Evolutionary conservation across 1,140 invertebrate species (phyloP).

Genomic region (Eumaeus atala): DNA sequence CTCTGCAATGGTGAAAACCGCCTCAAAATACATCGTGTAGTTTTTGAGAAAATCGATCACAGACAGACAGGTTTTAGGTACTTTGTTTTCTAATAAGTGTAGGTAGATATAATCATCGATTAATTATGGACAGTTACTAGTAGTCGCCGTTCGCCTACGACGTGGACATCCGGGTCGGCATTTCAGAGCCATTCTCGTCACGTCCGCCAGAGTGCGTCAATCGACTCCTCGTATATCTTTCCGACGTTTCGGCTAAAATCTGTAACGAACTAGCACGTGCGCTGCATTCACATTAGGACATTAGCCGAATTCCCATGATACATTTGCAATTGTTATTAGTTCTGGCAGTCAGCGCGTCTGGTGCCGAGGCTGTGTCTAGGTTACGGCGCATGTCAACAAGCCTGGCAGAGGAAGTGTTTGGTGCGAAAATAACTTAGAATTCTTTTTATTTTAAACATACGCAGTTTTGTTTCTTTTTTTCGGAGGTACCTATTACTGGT

Average conservation of each 20-base stretch:
- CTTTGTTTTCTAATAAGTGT: too few species aligned
- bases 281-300: conserved; percentile 33
- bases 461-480: too few species aligned
- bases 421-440: neutral
- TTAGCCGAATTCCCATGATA: conserved; percentile 42
- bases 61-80: too few species aligned
- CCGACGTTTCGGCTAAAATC: conserved; percentile 48
- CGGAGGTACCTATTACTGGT: too few species aligned
- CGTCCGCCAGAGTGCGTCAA: conserved; percentile 35
- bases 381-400: neutral
- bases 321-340: conserved; percentile 65
- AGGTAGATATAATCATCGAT: too few species aligned
- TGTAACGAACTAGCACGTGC: conserved; percentile 38
- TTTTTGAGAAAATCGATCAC: too few species aligned
- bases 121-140: too few species aligned
- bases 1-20: too few species aligned
- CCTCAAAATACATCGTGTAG: too few species aligned
- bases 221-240: conserved; percentile 51
- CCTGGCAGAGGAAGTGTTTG: neutral
- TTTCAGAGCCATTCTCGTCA: conserved; percentile 40
- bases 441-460: too few species aligned
- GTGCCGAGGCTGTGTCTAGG: conserved; percentile 28
- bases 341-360: conserved; percentile 58
- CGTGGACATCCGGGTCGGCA: conserved; percentile 36
- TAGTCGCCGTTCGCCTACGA: conserved; percentile 15